Evolutionary conservation across 2,888 invertebrate species (phyloP), one percentile per base, ranked within the genome.

Genomic region (Leptinotarsa haldemani): DNA sequence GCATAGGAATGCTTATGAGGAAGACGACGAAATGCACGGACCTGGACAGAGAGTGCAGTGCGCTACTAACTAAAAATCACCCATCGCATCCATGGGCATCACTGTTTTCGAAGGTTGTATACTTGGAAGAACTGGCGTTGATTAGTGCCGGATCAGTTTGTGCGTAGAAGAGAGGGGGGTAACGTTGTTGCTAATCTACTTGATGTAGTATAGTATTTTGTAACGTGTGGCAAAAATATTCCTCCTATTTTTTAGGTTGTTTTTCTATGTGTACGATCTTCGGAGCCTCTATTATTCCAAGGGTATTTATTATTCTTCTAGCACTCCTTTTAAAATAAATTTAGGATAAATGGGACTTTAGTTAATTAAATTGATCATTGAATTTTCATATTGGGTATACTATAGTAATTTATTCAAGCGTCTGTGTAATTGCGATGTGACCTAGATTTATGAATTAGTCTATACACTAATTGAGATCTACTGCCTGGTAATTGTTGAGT

Each of bases 11-110:
- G 93, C 91, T 0, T 94, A 95, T 82, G 93, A 94, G 69, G 96
- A 97, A 83, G 94, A 95, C 78, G 96, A 96, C 78, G 92, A 92
- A 68, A 85, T 85, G 79, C 84, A 85, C 63, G 93, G 92, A 90
- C 77, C 76, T n/a, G 92, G 92, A 58, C 91, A 92, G 76, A 91
- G 93, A 82, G 93, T 94, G 65, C 95, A 95, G 86, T 96, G 95
- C 88, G 92, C 94, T 83, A 93, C 95, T 77, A 91, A 92, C 88
- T 94, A 93, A 89, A 69, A 30, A 52, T 4, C 48, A 66, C 18
- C 48, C 4, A 25, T n/a, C 9, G 15, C 65, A 48, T 46, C 7
- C 20, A 20, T 15, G 16, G 15, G 4, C 65, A 65, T 61, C 61
- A 61, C 61, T 40, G 40, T 61, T 40, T 12, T n/a, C 12, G 61